phyloP scores from a whole-genome alignment of 30 jellyfish, hydroid and myxozoan genomes.

The Turritopsis dohrnii region DNA sequence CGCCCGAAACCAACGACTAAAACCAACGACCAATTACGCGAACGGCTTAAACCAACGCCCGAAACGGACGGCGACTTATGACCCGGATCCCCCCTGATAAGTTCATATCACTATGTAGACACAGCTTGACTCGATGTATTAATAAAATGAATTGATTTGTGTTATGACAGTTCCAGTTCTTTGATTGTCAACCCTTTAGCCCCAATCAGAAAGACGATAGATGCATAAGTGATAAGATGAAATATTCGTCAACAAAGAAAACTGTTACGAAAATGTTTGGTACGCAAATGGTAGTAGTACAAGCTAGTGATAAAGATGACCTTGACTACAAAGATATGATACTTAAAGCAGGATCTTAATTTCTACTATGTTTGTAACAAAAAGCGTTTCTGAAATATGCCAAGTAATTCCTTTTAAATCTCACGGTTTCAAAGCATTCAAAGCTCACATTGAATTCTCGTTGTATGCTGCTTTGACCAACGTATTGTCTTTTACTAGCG shows the following conservation, averaged over 20 bases:
- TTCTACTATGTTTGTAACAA: not conserved
- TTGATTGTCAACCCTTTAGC: too few relatives aligned
- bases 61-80: too few relatives aligned
- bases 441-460: not conserved
- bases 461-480: not conserved
- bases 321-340: not conserved
- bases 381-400: not conserved
- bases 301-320: not conserved
- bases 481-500: not conserved
- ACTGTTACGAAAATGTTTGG: not conserved
- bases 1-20: too few relatives aligned
- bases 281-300: not conserved
- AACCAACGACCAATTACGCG: too few relatives aligned
- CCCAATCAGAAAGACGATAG: too few relatives aligned
- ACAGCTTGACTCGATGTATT: too few relatives aligned
- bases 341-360: not conserved
- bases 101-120: too few relatives aligned
- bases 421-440: too few relatives aligned
- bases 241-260: not conserved
- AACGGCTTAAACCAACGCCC: too few relatives aligned
- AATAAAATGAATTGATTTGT: too few relatives aligned
- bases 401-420: not conserved
- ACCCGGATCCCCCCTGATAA: too few relatives aligned
- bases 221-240: not conserved
- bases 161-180: too few relatives aligned